These are phyloP conservation scores for Phoeniculus purpureus DNA, from an alignment of 2,797 vertebrate species.

Conservation along the genomic window DNA sequence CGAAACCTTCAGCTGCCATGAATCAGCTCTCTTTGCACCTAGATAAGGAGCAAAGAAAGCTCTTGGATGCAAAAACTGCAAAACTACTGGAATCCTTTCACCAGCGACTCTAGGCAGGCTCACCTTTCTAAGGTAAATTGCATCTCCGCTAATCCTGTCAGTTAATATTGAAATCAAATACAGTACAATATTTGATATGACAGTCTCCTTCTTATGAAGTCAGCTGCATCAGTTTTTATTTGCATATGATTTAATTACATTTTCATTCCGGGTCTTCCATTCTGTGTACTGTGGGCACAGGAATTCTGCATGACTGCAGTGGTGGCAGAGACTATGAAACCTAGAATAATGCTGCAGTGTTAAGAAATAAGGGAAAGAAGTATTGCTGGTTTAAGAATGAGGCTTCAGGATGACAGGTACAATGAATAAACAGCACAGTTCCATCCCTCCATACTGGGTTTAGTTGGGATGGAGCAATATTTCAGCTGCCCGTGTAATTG, in stretches of 20 bases:
- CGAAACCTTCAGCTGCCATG: neutral
- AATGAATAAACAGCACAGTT: neutral
- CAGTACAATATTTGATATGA: slow-evolving; percentile 64
- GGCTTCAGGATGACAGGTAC: neutral
- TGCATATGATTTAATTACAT: slow-evolving; percentile 73
- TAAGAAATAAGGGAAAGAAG: neutral
- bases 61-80: slow-evolving; percentile 48
- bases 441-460: too few species aligned
- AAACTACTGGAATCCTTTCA: slow-evolving; percentile 25
- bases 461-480: neutral
- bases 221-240: slow-evolving; percentile 67
- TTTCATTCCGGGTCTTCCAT: slow-evolving; percentile 42
- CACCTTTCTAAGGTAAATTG: slow-evolving; percentile 75
- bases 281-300: slow-evolving; percentile 24
- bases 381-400: neutral
- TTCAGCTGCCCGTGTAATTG: neutral
- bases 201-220: slow-evolving; percentile 58
- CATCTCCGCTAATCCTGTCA: slow-evolving; percentile 73
- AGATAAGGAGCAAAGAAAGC: neutral
- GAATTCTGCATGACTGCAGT: slow-evolving; percentile 38
- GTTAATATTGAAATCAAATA: slow-evolving; percentile 79
- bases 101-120: slow-evolving; percentile 45
- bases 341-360: neutral
- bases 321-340: slow-evolving; percentile 27
- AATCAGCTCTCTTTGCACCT: neutral